These are phyloP conservation scores for Neocrepidodera transversa DNA, from an alignment of 2,888 invertebrate genomes.

Conservation along the genomic window DNA sequence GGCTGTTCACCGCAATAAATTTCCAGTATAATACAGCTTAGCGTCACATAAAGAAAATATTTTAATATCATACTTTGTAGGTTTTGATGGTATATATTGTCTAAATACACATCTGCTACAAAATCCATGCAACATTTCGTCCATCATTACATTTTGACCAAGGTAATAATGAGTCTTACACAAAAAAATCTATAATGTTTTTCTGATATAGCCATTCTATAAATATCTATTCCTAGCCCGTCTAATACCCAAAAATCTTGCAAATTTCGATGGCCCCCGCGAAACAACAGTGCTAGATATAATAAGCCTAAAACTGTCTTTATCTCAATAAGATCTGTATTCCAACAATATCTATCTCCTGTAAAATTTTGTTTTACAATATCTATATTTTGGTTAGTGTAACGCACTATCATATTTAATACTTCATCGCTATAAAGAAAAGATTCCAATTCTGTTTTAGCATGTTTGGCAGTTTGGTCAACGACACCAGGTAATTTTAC, in stretches of 20 bases:
- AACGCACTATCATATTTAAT: slow-evolving; percentile 16
- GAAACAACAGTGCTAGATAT: slow-evolving; percentile 42
- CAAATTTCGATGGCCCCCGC: slow-evolving; percentile 8
- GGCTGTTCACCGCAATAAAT: slow-evolving; percentile 34
- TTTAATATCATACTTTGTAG: slow-evolving; percentile 34
- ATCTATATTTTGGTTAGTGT: slow-evolving; percentile 42
- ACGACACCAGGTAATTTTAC: slow-evolving; percentile 27
- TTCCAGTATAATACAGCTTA: slow-evolving; percentile 29
- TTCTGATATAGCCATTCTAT: slow-evolving; percentile 39
- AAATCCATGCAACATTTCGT: slow-evolving; percentile 34
- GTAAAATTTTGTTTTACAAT: slow-evolving; percentile 32
- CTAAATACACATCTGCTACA: slow-evolving; percentile 33
- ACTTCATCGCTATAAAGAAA: slow-evolving; percentile 7
- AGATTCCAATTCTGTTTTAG: slow-evolving; percentile 10
- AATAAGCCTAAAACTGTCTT: slow-evolving; percentile 45
- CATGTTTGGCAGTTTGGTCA: slow-evolving; percentile 12
- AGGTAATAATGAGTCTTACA: slow-evolving; percentile 17
- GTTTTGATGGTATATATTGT: no score
- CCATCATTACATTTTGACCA: slow-evolving; percentile 30
- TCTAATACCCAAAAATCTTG: slow-evolving; percentile 32
- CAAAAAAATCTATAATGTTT: slow-evolving; percentile 20
- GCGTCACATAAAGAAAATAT: slow-evolving; percentile 33
- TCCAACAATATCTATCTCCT: slow-evolving; percentile 35
- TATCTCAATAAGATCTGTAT: slow-evolving; percentile 41
- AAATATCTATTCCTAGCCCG: slow-evolving; percentile 43